Evolutionary conservation across 2,797 vertebrate genomes (phyloP), one percentile per base, ranked within the genome.

Genomic region (Vultur gryphus): DNA sequence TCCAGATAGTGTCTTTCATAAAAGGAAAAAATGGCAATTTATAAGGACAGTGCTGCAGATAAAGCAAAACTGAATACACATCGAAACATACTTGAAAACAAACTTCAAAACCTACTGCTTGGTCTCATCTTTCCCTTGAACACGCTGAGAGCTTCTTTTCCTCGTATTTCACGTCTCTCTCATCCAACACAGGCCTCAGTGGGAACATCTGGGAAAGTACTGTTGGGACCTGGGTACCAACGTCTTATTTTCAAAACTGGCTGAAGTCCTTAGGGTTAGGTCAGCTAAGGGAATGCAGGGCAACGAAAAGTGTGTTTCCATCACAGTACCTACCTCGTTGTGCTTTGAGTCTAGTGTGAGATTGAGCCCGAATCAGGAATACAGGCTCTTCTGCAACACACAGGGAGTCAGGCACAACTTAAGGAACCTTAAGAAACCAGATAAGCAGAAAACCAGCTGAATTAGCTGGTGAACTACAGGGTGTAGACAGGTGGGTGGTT

Each of bases 11-110:
- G 20, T 72, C 84, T 87, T 64, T 73, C 33, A 25, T 51, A n/a
- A 83, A 87, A 87, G 24, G 69, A 91, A 93, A 64, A 52, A 87
- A 67, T 92, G 87, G 71, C 85, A 89, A n/a, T 87, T 79, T 96
- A 65, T 84, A 91, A 69, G 35, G 41, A 69, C 49, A 52, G 70
- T 88, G 62, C 55, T 96, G 46, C 70, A 84, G 61, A 46, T 44
- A 52, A 90, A 89, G 43, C 51, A 71, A 87, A 82, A 65, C 9
- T 1, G 1, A 95, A 85, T 66, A 76, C 33, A 86, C 87, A 57
- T 76, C 5, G 62, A 92, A 94, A 93, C 73, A 58, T 90, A 72
- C 52, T 71, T 73, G 84, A 35, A 95, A 93, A 72, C 43, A 94
- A 67, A 37, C 49, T 84, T 73, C 33, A 89, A 39, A 86, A 84